Base-by-base conservation (phyloP, 2,797 vertebrate genomes). In the Phalanger gymnotis region DNA sequence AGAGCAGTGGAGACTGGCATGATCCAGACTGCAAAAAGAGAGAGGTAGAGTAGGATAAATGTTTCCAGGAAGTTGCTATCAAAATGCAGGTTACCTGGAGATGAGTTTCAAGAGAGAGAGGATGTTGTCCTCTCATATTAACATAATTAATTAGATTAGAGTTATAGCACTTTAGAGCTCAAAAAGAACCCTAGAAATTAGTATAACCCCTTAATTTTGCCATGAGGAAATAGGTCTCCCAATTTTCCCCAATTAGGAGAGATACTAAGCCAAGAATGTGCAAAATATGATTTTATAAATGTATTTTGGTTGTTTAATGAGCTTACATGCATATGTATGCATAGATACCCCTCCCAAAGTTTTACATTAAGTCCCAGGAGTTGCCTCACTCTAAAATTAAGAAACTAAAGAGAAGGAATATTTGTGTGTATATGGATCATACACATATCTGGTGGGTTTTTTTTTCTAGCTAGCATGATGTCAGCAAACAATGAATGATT, bases 11-110 rank as follows among this genome's bases (percentile, higher is more conserved):
- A 96, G 96, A 31, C 97, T 95, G 90, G 94, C 5, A 56, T 30
- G 5, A 53, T 53, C 40, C 56, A 81, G 61, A 52, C 57, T 92
- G 57, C 40, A 47, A 90, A 66, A 93, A 93, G 10, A 2, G 31
- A 51, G 87, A 95, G 54, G 52, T 92, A 40, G 73, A 90, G 54
- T 90, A 0, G 0, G 13, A 73, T 10, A 30, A 92, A 87, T 90
- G 87, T 58, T 93, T 92, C 94, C 92, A 73, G 94, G 96, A 96
- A 91, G 31, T 96, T 92, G 28, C 30, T 91, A 94, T 31, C 93
- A 66, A 87, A n/a, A 92, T 0, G 14, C 19, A 25, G 13, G 61
- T 9, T 28, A 90, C 93, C 25, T 0, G 27, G 53, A 93, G 91
- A 27, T 9, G 53, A 34, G 30, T 81, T 90, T 92, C 30, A 90